These are phyloP conservation scores for Amiota minor DNA, from an alignment of 2,888 invertebrate species.

Conservation along the genomic window DNA sequence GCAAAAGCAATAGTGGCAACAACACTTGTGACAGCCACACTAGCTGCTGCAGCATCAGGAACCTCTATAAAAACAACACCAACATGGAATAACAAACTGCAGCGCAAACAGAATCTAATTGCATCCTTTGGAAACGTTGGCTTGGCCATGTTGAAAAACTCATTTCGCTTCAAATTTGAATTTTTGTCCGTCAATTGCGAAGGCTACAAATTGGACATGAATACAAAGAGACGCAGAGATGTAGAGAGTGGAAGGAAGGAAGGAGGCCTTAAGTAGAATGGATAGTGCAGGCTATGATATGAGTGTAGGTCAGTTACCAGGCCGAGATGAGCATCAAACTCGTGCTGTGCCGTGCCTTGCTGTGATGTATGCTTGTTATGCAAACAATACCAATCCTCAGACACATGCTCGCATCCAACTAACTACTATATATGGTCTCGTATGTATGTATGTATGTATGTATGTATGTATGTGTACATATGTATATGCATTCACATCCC, in stretches of 20 bases:
- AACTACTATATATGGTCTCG: conserved; percentile 25
- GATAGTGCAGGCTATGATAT: background rate
- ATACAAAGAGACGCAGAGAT: conserved; percentile 20
- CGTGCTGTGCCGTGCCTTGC: background rate
- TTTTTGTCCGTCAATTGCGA: conserved; percentile 44
- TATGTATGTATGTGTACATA: conserved; percentile 27
- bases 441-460: conserved; percentile 23
- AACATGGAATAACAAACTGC: conserved; percentile 35
- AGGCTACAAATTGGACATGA: conserved; percentile 34
- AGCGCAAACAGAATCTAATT: conserved; percentile 43
- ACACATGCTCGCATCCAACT: conserved; percentile 5
- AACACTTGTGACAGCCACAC: background rate
- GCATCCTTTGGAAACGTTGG: conserved; percentile 38
- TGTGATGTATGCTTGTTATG: conserved; percentile 18
- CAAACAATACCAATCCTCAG: conserved; percentile 16
- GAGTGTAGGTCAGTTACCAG: conserved; percentile 11
- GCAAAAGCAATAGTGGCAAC: conserved; percentile 13
- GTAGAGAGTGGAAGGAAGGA: background rate
- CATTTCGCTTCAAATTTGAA: conserved; percentile 49
- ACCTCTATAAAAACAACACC: conserved; percentile 25
- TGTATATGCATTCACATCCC: background rate
- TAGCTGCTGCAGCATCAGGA: conserved; percentile 22
- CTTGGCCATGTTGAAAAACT: conserved; percentile 38
- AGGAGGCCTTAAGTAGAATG: background rate
- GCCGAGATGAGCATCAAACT: conserved; percentile 2